Evolutionary conservation across 2,113 vertebrate species (phyloP), one percentile per base, ranked within the genome.

Genomic region (Lucifuga dentata): DNA sequence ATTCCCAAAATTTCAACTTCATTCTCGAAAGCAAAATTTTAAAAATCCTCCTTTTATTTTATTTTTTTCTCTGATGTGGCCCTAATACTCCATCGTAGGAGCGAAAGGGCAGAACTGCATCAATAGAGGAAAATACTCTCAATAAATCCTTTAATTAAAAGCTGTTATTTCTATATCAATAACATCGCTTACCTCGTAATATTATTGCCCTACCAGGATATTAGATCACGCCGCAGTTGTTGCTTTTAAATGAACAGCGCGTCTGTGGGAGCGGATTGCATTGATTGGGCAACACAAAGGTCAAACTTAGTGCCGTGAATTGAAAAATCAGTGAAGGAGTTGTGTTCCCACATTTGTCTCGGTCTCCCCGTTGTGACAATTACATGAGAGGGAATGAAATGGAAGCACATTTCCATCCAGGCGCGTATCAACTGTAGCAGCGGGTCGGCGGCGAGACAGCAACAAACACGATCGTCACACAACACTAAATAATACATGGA

Each of bases 401-500:
- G 60, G 62, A 73, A 48, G 70, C 81, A 68, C 80, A 80, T 85
- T 86, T 85, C 75, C 73, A 85, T 79, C 65, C 81, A 68, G 62
- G 29, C 33, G 44, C 43, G 29, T 83, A 86, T 84, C 43, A 77
- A 89, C 80, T 70, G 78, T 79, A 86, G 39, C 87, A 83, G 80
- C 76, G 50, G 86, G 89, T 86, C 83, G 78, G 77, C 64, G 7
- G 63, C 44, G 2, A 57, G 76, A 48, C 59, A 40, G 76, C 75
- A 33, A 64, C 77, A 83, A 86, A 90, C 84, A 78, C 68, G 67
- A 82, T 57, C 68, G 81, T 88, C 79, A 84, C 80, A 81, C 76
- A 76, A 86, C 81, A 68, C 77, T 85, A 87, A 88, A 90, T 88
- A 88, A 83, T 78, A 85, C 85, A 88, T 51, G 45, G 55, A 40